Base-by-base conservation (phyloP, 2,888 invertebrate genomes). In the Altica lythri region DNA sequence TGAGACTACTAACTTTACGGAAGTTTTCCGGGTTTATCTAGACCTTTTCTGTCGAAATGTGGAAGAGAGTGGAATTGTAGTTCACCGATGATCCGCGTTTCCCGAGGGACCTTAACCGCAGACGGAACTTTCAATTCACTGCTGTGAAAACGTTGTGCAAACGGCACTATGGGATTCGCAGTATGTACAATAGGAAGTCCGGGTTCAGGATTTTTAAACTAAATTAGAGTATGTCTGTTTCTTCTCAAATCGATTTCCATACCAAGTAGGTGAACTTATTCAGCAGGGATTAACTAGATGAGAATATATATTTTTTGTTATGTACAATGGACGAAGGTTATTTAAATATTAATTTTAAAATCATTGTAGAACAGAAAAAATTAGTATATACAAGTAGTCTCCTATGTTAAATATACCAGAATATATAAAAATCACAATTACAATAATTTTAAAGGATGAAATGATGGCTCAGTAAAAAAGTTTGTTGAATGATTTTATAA, bases 81-180 rank as follows among this genome's bases (percentile, higher is more conserved):
- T 60, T 61, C 57, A 56, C 52, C 57, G 60, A 55, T 57, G 60
- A 65, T 61, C 63, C 59, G 59, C 61, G 57, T 60, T 55, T 53
- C 63, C 62, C 60, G 16, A 16, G 65, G 48, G 62, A 63, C 55
- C 46, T 52, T 44, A 61, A 65, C 64, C 65, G 58, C 62, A 58
- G 43, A 57, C 42, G 30, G 43, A 48, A 55, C 43, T 55, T 60
- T 52, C 55, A 47, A 63, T 60, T 53, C 55, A 51, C 45, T 38
- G 38, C 47, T 32, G 40, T 13, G 57, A 52, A 38, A 52, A 49
- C 47, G 56, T 54, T 49, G 38, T 22, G 47, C 34, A 56, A 48
- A 52, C 40, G 56, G 44, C 48, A 48, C 48, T 52, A 18, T 38
- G 47, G 38, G 38, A 48, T 48, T 48, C 38, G 16, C 10, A 34